phyloP scores from a whole-genome alignment of 2,888 invertebrate species.

The Clunio marinus region DNA sequence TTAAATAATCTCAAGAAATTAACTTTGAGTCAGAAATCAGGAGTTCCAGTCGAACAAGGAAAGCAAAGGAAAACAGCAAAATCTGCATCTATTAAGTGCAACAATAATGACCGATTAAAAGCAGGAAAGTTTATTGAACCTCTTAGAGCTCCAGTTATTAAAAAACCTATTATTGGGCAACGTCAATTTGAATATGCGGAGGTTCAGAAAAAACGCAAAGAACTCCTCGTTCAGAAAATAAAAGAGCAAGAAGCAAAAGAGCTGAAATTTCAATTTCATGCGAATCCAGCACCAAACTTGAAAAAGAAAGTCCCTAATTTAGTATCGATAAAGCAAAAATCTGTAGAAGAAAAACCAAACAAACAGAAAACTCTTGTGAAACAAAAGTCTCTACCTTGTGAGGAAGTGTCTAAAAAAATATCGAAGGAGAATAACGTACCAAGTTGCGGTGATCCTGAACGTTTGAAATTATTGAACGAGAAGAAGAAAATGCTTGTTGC shows the following conservation, averaged over 20 bases:
- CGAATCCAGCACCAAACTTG: constrained; percentile 32
- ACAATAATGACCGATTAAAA: background rate
- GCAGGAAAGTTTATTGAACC: background rate
- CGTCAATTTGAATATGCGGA: constrained; percentile 29
- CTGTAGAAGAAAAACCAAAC: background rate
- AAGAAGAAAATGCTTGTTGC: background rate
- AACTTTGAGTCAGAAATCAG: background rate
- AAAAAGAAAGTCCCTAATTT: background rate
- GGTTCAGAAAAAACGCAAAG: constrained; percentile 30
- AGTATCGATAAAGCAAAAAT: background rate
- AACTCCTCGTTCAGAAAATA: constrained; percentile 8
- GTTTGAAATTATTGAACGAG: background rate
- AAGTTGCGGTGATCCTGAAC: constrained; percentile 24
- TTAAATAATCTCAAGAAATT: constrained; percentile 12
- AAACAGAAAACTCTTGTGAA: background rate
- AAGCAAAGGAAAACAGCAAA: too few species aligned
- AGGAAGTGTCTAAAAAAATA: background rate
- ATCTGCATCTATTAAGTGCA: too few species aligned
- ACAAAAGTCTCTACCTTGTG: constrained; percentile 11
- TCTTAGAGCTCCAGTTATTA: background rate
- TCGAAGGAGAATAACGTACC: constrained; percentile 7
- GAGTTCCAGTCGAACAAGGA: background rate
- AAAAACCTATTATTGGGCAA: background rate
- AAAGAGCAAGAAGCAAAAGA: constrained; percentile 14
- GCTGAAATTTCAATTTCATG: constrained; percentile 28